Conservation (phyloP, 2,113 vertebrate genomes). For the Turnix velox region DNA sequence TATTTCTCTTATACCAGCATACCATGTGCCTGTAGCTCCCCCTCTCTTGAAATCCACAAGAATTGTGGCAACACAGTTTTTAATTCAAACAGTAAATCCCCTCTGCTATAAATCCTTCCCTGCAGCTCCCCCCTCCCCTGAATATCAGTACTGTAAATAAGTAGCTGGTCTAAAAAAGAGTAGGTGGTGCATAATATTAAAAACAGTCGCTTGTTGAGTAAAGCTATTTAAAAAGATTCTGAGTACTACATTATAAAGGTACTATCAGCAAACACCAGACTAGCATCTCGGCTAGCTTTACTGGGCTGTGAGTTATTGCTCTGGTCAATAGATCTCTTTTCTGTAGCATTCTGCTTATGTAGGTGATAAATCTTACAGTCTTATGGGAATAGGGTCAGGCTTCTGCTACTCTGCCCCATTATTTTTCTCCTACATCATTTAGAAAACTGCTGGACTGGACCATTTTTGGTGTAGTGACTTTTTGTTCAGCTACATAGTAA, state of each 20-base stretch:
- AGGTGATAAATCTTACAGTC: slow-evolving; percentile 80
- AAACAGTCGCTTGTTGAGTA: slow-evolving; percentile 20
- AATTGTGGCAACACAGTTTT: neutral
- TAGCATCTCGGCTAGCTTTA: slow-evolving; percentile 55
- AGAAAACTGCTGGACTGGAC: slow-evolving; percentile 69
- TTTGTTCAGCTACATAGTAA: slow-evolving; percentile 46
- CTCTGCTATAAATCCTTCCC: neutral
- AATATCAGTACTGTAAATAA: slow-evolving; percentile 36
- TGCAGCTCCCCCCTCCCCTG: neutral
- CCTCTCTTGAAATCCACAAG: neutral
- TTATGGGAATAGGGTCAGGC: slow-evolving; percentile 65
- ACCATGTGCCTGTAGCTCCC: slow-evolving; percentile 2
- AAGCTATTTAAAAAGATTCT: neutral
- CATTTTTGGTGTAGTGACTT: slow-evolving; percentile 49
- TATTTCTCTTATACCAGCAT: neutral
- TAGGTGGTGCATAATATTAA: slow-evolving; percentile 8
- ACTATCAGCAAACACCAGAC: slow-evolving; percentile 72
- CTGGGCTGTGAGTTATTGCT: slow-evolving; percentile 74
- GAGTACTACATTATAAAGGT: slow-evolving; percentile 35
- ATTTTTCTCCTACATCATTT: slow-evolving; percentile 75
- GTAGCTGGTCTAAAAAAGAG: neutral
- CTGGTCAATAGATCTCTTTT: slow-evolving; percentile 71
- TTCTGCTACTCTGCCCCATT: slow-evolving; percentile 67
- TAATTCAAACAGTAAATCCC: slow-evolving; percentile 1
- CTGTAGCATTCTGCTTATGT: slow-evolving; percentile 69